Base-by-base conservation (phyloP, 2,113 vertebrate species). In the Paracyprichromis sp. region DNA sequence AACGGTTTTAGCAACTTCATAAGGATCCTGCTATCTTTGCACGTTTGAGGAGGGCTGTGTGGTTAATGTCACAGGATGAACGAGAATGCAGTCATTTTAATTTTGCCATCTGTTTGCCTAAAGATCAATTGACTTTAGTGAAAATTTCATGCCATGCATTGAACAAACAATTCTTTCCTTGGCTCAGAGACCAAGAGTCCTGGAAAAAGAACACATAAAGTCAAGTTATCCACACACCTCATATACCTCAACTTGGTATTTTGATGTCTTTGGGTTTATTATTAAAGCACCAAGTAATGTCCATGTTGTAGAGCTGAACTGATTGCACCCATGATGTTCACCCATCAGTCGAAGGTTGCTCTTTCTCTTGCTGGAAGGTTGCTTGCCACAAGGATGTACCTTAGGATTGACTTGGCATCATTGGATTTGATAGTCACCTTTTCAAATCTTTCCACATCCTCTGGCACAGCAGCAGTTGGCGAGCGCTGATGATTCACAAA, bases 401-500 rank as follows among this genome's bases (percentile, higher is more conserved):
- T 34, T 19, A 45, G 69, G 31, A 79, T 47, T 7, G 8, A 80
- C 52, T 82, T 54, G 54, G 53, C 83, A 8, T 82, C 19, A 61
- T 8, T 45, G 78, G 29, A 73, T 52, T 66, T 57, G 61, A 89
- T 31, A 34, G 73, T 69, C 88, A 50, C 86, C 82, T 78, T 87
- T 69, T 89, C 79, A 76, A 63, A 89, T 89, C 80, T 53, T 85
- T 85, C 79, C 63, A 47, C 88, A 61, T 84, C 80, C 80, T 45
- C 17, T 81, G 78, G 83, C 81, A 50, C 86, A 90, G 90, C 79
- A 80, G 88, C 83, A 82, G 83, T 80, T 91, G 78, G 12, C 52
- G 31, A 82, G 66, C 50, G 43, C 17, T 38, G 87, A 89, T 86
- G 88, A 93, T 89, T 92, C 84, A 92, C 88, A 90, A 84, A 88